Evolutionary conservation across 2,797 vertebrate genomes (phyloP).

Genomic region (Gallinago stenura): DNA sequence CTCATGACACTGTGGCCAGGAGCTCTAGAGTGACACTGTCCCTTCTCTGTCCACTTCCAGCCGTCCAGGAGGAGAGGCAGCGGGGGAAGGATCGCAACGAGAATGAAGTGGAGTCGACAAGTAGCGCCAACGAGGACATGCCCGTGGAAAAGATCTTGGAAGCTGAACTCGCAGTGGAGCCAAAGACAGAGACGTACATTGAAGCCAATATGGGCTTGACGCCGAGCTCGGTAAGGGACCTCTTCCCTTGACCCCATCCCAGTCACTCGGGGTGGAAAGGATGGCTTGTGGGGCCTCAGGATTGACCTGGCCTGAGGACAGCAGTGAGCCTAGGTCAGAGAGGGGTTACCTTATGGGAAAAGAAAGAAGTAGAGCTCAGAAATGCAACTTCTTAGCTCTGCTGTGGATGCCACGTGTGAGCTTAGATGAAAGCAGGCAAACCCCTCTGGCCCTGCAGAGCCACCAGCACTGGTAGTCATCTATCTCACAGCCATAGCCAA

Average conservation of each 20-base stretch:
- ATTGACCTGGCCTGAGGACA: accelerated
- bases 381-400: neutral
- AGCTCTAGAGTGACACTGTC: neutral
- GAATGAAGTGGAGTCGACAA: conserved; percentile 94
- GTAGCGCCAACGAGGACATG: conserved; percentile 97
- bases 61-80: conserved; percentile 98
- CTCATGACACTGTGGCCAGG: accelerated
- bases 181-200: conserved; percentile 97
- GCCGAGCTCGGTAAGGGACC: conserved; percentile 90
- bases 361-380: neutral
- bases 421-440: neutral
- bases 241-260: neutral
- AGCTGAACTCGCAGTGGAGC: conserved; percentile 95
- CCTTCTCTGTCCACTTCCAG: conserved; percentile 71
- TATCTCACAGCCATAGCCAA: neutral
- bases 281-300: neutral
- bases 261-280: accelerated
- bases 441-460: neutral
- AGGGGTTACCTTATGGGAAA: neutral
- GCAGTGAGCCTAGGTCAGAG: neutral
- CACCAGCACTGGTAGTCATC: neutral
- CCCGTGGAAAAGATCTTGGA: conserved; percentile 98
- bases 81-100: conserved; percentile 94
- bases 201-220: conserved; percentile 91
- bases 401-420: neutral